These are phyloP conservation scores for Sakesphorus luctuosus DNA, from an alignment of 2,113 vertebrate genomes.

Conservation along the genomic window DNA sequence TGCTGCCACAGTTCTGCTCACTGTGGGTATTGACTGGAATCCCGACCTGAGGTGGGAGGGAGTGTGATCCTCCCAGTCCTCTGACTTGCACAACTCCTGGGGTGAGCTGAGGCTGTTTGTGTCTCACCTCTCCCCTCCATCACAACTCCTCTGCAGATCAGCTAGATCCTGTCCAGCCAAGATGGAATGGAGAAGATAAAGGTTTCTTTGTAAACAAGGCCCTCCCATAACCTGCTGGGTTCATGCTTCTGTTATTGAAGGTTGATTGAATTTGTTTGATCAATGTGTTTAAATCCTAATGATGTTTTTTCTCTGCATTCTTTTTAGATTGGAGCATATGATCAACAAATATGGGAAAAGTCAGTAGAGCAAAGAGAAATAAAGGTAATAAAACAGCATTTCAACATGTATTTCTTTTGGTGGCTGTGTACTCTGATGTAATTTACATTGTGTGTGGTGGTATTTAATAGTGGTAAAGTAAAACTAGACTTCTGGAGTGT, in stretches of 20 bases:
- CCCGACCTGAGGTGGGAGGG: background rate
- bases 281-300: constrained; percentile 5
- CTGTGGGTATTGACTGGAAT: accelerated
- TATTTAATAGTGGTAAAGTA: constrained; percentile 19
- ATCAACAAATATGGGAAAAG: constrained; percentile 99
- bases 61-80: accelerated
- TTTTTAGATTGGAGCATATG: constrained; percentile 96
- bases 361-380: constrained; percentile 99
- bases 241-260: background rate
- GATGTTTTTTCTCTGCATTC: background rate
- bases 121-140: background rate
- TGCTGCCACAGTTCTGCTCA: background rate
- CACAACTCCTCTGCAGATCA: background rate
- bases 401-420: background rate
- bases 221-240: background rate
- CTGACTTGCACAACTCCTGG: too few relatives aligned
- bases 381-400: constrained; percentile 82
- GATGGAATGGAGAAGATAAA: background rate
- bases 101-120: background rate
- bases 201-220: background rate
- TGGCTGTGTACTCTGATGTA: background rate
- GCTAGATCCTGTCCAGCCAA: background rate
- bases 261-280: background rate
- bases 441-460: background rate
- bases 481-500: constrained; percentile 16